phyloP scores from a whole-genome alignment of 30 jellyfish, hydroid and myxozoan genomes.

The Phacellophora camtschatica region DNA sequence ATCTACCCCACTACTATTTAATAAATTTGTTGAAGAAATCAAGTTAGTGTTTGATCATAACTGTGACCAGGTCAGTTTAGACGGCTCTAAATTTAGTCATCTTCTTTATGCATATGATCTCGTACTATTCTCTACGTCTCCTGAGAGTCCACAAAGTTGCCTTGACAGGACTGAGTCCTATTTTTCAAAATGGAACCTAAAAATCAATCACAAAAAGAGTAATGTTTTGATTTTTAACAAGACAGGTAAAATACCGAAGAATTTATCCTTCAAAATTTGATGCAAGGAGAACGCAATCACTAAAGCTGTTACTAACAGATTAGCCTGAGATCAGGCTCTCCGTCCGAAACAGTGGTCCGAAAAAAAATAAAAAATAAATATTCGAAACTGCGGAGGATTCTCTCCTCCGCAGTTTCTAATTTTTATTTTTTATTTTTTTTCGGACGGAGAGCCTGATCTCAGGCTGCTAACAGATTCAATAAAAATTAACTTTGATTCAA shows the following conservation, averaged over 20 bases:
- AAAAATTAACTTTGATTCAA: too few species aligned
- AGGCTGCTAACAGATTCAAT: too few species aligned
- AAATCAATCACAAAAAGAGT: background rate
- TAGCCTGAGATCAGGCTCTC: too few species aligned
- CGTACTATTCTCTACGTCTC: background rate
- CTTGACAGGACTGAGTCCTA: background rate
- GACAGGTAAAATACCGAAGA: constrained; percentile 2
- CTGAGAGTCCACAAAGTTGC: background rate
- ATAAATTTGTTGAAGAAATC: background rate
- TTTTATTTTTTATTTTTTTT: too few species aligned
- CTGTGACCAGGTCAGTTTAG: background rate
- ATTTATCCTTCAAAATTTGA: background rate
- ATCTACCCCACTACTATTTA: background rate
- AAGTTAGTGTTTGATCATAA: background rate
- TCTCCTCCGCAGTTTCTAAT: too few species aligned
- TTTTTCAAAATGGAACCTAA: background rate
- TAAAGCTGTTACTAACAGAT: too few species aligned
- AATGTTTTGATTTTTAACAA: constrained; percentile 16
- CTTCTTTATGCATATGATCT: background rate
- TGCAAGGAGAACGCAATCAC: too few species aligned
- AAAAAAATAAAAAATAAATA: too few species aligned
- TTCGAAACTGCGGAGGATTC: too few species aligned
- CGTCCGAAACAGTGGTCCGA: too few species aligned
- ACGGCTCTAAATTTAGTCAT: background rate
- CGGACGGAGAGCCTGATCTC: too few species aligned